Percentiles rank a stretch among this genome's conserved stretches.
phyloP scores from a whole-genome alignment of 2,888 invertebrate species.

The Ariolimax columbianus region DNA sequence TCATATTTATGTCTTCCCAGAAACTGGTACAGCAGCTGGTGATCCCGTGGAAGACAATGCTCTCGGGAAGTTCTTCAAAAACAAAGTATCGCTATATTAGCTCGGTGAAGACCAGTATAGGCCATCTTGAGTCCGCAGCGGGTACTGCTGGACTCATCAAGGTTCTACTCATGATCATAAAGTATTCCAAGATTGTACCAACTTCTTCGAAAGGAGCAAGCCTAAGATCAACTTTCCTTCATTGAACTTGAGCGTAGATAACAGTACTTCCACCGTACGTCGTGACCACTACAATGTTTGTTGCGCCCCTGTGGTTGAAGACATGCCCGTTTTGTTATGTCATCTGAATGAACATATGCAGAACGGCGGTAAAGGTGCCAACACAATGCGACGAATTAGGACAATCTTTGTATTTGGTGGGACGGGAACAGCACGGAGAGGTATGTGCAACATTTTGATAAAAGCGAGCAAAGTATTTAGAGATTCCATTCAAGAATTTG shows the following conservation, averaged over 20 bases:
- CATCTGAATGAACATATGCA: constrained; percentile 36
- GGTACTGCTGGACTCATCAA: constrained; percentile 69
- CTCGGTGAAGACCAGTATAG: constrained; percentile 70
- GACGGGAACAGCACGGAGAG: constrained; percentile 68
- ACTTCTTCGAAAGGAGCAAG: constrained; percentile 62
- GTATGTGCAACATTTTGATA: constrained; percentile 67
- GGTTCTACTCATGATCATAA: constrained; percentile 69
- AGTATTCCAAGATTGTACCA: constrained; percentile 61
- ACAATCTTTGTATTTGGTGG: constrained; percentile 69
- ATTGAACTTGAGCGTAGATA: constrained; percentile 59
- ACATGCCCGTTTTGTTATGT: constrained; percentile 40
- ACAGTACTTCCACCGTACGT: constrained; percentile 53
- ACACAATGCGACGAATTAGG: constrained; percentile 29
- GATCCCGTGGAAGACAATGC: constrained; percentile 65
- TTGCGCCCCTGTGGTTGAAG: constrained; percentile 49
- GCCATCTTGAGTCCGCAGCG: constrained; percentile 70
- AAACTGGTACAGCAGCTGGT: constrained; percentile 66
- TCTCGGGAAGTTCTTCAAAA: constrained; percentile 58
- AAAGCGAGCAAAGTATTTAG: constrained; percentile 55
- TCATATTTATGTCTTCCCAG: too few relatives aligned
- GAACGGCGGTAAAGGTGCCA: constrained; percentile 43
- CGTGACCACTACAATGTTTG: constrained; percentile 55
- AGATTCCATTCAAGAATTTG: constrained; percentile 55
- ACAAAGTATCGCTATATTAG: constrained; percentile 58
- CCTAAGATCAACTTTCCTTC: constrained; percentile 60